Base-by-base conservation (phyloP, 2,888 invertebrate genomes). In the Oxytorus armatus region DNA sequence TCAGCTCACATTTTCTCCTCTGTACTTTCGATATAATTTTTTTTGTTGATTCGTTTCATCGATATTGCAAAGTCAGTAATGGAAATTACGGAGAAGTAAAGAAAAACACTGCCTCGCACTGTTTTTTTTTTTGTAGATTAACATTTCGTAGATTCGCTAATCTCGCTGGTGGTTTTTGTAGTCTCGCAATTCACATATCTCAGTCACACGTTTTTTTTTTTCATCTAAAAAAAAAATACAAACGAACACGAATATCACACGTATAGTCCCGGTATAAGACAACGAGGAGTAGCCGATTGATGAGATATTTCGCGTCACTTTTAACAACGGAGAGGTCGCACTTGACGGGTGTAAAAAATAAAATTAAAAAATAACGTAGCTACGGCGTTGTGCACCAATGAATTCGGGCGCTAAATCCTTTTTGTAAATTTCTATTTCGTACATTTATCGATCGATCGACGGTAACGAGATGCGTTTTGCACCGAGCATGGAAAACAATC, bases 101-200 rank as follows among this genome's bases (percentile, higher is more conserved):
- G 14, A 25, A 25, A 7, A 0, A 4, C n/a, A 25, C 42, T 25
- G n/a, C 5, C 42, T 25, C 11, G 4, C n/a, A 8, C 16, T 61
- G 18, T 14, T n/a, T 36, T 63, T n/a, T n/a, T 42, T 69, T 55
- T 39, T 33, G 77, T 73, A 72, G 59, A 78, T 78, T 68, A 78
- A 78, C 78, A 74, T 36, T 42, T 47, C 39, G 44, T 66, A 74
- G 68, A 61, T 36, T 74, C 59, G 51, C 78, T 68, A 74, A 69
- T 68, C 73, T 53, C n/a, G 42, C 66, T 66, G 74, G 78, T 78
- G 78, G 73, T 73, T 77, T 66, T 77, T 23, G 49, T 16, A 29
- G 18, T 42, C 51, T 55, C 8, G 53, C 36, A 36, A 16, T 44
- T 59, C 33, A 14, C 44, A 36, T 33, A 69, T n/a, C 23, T 14